phyloP scores from a whole-genome alignment of 2,797 vertebrate genomes.

The Platyrinchus mystaceus region DNA sequence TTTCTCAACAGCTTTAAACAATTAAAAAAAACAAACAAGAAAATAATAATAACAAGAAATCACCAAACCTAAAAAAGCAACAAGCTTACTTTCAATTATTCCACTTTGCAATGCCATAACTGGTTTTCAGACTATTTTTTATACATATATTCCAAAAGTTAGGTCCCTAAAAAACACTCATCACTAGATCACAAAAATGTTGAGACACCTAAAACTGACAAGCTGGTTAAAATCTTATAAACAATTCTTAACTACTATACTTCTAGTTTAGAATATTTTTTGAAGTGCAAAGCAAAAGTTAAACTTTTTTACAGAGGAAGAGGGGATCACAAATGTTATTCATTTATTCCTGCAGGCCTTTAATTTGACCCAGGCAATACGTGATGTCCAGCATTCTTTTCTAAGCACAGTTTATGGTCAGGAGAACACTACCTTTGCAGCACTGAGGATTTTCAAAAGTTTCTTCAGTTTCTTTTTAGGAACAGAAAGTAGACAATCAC shows the following conservation, averaged over 20 bases:
- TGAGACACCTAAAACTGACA: background rate
- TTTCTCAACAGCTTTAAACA: background rate
- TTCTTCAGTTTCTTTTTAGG: slow-evolving; percentile 77
- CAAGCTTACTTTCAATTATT: background rate
- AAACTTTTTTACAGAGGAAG: background rate
- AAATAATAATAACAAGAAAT: background rate
- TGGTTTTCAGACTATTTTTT: background rate
- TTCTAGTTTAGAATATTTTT: background rate
- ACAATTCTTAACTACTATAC: background rate
- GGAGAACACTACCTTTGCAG: slow-evolving; percentile 80
- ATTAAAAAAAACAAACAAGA: background rate
- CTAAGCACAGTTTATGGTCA: background rate
- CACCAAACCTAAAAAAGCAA: background rate
- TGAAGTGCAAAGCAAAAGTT: background rate
- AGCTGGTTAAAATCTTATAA: background rate
- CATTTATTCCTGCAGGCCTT: background rate
- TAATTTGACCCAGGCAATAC: background rate
- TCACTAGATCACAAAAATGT: background rate
- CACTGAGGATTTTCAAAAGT: slow-evolving; percentile 80
- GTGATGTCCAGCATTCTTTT: background rate
- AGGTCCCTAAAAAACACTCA: background rate
- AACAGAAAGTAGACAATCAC: slow-evolving; percentile 78
- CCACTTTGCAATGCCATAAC: background rate
- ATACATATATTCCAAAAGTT: background rate
- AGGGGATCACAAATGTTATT: background rate